These are phyloP conservation scores for Campoletis raptor DNA, from an alignment of 2,888 invertebrate species.

Conservation along the genomic window DNA sequence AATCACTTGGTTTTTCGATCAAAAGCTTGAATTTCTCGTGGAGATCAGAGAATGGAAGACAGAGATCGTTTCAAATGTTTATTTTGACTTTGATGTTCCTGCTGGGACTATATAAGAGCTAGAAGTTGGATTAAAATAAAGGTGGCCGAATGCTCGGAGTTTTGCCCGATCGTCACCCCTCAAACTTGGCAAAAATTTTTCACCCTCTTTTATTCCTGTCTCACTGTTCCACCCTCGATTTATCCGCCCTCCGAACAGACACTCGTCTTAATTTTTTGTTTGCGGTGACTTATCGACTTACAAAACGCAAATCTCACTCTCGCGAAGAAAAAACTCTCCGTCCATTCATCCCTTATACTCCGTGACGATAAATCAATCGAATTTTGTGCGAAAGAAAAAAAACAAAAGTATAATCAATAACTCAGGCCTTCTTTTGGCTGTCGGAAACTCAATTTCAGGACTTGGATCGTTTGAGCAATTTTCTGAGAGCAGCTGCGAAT, in stretches of 20 bases:
- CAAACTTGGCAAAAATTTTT: background rate
- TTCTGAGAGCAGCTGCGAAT: conserved; percentile 5
- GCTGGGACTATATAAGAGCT: background rate
- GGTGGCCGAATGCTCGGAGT: background rate
- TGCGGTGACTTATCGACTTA: conserved; percentile 35
- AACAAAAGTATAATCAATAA: conserved; percentile 22
- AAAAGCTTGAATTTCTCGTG: background rate
- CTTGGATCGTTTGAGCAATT: background rate
- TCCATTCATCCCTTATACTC: conserved; percentile 18
- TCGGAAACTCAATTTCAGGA: background rate
- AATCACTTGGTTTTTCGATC: background rate
- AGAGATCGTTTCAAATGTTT: background rate
- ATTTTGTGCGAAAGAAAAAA: background rate
- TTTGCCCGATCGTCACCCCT: background rate
- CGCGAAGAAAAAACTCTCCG: background rate
- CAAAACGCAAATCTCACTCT: conserved; percentile 26
- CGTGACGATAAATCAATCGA: conserved; percentile 44
- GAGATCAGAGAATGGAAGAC: background rate
- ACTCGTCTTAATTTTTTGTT: conserved; percentile 15
- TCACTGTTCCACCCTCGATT: conserved; percentile 12
- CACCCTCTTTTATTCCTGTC: conserved; percentile 23
- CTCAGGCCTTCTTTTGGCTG: background rate
- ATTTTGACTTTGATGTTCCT: conserved; percentile 19
- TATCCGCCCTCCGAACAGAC: conserved; percentile 10
- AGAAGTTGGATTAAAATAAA: conserved; percentile 1